Evolutionary conservation across 1,140 invertebrate species (phyloP).

Genomic region (Pinna nobilis): DNA sequence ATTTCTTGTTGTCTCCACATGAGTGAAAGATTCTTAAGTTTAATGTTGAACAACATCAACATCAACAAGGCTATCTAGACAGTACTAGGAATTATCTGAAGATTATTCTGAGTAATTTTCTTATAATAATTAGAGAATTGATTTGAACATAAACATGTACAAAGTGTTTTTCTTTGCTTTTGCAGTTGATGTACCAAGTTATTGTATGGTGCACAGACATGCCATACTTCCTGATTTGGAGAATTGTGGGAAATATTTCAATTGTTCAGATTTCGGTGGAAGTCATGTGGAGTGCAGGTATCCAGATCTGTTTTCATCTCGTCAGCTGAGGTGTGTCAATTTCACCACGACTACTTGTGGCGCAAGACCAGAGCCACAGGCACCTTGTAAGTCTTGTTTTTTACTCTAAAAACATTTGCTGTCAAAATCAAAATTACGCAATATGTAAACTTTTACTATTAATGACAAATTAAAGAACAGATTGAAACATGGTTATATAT

Average conservation of each 20-base stretch:
- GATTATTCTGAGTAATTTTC: too few relatives aligned
- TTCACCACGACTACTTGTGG: conserved; percentile 45
- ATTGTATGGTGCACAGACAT: conserved; percentile 26
- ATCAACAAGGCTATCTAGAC: too few relatives aligned
- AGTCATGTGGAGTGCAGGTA: conserved; percentile 43
- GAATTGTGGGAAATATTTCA: conserved; percentile 38
- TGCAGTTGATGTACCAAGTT: conserved; percentile 32
- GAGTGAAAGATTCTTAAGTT: too few relatives aligned
- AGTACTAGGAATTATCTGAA: too few relatives aligned
- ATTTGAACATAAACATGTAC: too few relatives aligned
- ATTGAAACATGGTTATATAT: too few relatives aligned
- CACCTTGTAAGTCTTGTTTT: conserved; percentile 38
- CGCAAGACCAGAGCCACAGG: conserved; percentile 40
- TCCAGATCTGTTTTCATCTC: conserved; percentile 37
- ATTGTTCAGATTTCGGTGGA: conserved; percentile 30
- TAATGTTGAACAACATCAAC: too few relatives aligned
- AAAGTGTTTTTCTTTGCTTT: not conserved
- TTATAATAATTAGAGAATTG: too few relatives aligned
- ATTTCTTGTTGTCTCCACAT: too few relatives aligned
- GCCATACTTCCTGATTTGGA: conserved; percentile 26
- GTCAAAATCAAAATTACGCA: too few relatives aligned
- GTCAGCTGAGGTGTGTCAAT: conserved; percentile 26
- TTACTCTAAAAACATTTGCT: conserved; percentile 2
- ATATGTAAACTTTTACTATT: too few relatives aligned
- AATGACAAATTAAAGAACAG: too few relatives aligned